A percentile compares a stretch with the other conserved stretches of the same genome.
These are phyloP conservation scores for Meandrusa payeni DNA, from an alignment of 2,888 invertebrate species.

Conservation along the genomic window DNA sequence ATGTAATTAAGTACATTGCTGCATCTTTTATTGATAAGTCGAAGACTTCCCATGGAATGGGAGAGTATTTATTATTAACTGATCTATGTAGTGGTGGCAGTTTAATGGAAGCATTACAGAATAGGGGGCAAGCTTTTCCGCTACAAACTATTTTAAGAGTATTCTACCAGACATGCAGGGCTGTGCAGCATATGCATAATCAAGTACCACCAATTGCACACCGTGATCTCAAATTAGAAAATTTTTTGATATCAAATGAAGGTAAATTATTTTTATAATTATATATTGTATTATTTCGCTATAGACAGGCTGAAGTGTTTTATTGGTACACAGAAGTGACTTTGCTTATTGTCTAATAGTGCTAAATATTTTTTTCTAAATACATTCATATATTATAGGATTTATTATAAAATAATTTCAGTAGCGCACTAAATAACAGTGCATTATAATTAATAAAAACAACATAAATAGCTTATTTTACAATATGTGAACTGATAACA, in stretches of 20 bases:
- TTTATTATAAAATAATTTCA: too few species aligned
- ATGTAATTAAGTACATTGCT: conserved; percentile 94
- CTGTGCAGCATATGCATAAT: conserved; percentile 96
- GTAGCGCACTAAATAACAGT: too few species aligned
- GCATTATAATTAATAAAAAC: too few species aligned
- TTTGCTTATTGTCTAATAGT: too few species aligned
- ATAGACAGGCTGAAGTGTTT: too few species aligned
- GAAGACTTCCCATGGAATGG: conserved; percentile 89
- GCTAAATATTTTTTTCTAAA: too few species aligned
- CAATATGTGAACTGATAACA: too few species aligned
- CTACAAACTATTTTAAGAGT: conserved; percentile 88
- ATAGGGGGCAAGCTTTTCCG: conserved; percentile 82
- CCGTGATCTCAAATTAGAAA: conserved; percentile 98
- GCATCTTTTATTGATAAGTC: conserved; percentile 90
- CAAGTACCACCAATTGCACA: conserved; percentile 96
- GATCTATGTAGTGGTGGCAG: conserved; percentile 95
- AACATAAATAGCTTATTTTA: too few species aligned
- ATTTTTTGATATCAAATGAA: conserved; percentile 92
- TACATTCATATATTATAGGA: too few species aligned
- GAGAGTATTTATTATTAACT: conserved; percentile 94
- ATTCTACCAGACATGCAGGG: conserved; percentile 94
- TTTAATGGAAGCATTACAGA: conserved; percentile 83
- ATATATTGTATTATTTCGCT: too few species aligned
- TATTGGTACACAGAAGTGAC: too few species aligned
- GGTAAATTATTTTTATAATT: conserved; percentile 74